Evolutionary conservation across 2,888 invertebrate species (phyloP), one percentile per base, ranked within the genome.

Genomic region (Malacosoma neustria): DNA sequence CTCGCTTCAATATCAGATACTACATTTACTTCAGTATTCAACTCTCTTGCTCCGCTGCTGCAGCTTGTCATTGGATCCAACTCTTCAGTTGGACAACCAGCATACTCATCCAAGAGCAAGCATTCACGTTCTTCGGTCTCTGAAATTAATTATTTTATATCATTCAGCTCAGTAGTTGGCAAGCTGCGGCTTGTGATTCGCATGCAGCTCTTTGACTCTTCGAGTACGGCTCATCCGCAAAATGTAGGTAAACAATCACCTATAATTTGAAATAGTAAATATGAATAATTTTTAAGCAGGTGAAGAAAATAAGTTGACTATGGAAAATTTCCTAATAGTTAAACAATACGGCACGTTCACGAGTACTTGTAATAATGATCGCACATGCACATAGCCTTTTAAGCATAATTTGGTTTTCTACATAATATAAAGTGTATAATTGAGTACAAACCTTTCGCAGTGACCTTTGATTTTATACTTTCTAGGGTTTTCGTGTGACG

Each of bases 81-180:
- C 6, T 82, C 84, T 42, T 82, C 82, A 4, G 57, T 55, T 22
- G 70, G 57, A 61, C 81, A 69, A 29, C 82, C 80, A 4, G 72
- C 73, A 47, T 89, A 89, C 43, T 89, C 89, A 39, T 89, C 88
- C 11, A 90, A 69, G 1, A 90, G 70, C 12, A 90, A 72, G 47
- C 87, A 89, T 57, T 90, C 89, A 11, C 88, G 76, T 54, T 89
- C 89, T 55, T 87, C 88, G 9, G 81, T 81, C 54, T 75, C 80
- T 74, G 57, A 48, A 67, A 55, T 30, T 14, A 13, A 36, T 36
- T 29, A 14, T 22, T 22, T 4, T 15, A 15, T 15, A 15, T 15
- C 15, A 7, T 1, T 15, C 7, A 15, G 15, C 7, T 6, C 4
- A 7, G 7, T 15, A 15, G 15, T 6, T 15, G 7, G 15, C 4